Evolutionary conservation across 2,113 vertebrate genomes (phyloP).

Genomic region (Acrocephalus kingi): DNA sequence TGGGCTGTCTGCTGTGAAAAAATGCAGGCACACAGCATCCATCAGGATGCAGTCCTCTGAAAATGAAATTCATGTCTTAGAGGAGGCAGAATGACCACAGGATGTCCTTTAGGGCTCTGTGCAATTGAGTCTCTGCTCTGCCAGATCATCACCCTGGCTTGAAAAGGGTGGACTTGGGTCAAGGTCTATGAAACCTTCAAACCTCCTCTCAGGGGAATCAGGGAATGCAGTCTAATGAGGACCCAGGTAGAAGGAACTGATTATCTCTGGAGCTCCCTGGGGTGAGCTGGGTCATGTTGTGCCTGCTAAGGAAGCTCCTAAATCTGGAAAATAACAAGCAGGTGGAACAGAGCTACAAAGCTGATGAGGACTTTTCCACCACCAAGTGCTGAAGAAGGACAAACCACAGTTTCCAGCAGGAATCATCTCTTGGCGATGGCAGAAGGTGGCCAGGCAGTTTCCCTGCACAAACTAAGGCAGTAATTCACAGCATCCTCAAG

Average conservation of each 20-base stretch:
- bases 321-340: neutral
- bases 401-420: neutral
- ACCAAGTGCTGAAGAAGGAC: neutral
- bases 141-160: neutral
- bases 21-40: neutral
- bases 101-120: neutral
- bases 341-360: neutral
- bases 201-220: neutral
- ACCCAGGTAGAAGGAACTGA: neutral
- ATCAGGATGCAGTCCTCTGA: neutral
- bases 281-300: accelerated
- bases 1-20: neutral
- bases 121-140: neutral
- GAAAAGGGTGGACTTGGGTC: neutral
- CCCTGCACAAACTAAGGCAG: neutral
- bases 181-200: neutral
- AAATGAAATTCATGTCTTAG: neutral
- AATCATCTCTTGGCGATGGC: neutral
- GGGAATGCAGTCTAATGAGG: neutral
- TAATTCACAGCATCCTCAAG: neutral
- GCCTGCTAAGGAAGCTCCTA: neutral
- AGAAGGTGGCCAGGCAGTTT: neutral
- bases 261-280: neutral
- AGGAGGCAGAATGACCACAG: neutral
- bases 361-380: neutral